Evolutionary conservation across 2,888 invertebrate species (phyloP), one percentile per base, ranked within the genome.

Genomic region (Calameuta idolon): DNA sequence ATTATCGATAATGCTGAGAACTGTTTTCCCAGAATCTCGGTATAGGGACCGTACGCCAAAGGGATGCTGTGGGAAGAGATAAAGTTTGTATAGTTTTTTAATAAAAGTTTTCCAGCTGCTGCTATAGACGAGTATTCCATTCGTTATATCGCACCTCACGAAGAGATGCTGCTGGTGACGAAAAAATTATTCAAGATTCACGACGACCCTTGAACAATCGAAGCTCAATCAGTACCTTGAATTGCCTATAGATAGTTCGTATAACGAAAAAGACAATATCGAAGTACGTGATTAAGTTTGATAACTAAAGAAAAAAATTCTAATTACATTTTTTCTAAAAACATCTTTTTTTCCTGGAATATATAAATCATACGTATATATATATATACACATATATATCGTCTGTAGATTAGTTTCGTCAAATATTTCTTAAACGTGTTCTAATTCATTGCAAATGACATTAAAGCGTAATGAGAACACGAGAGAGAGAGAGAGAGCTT

Each of bases 401-500:
- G 23, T 15, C 15, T 15, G 5, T 23, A 23, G 5, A 23, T 55
- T 9, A 55, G 15, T 55, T 23, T 55, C 15, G 9, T 9, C 2
- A 9, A 55, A 55, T 9, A 55, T 23, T 55, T 23, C 23, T 55
- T 55, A 23, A 55, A 9, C 23, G 2, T 55, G 9, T 55, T 55
- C 23, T 9, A 55, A 9, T 15, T 55, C 23, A 55, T 55, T 55
- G 5, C 23, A 55, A 55, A 23, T 55, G 9, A 55, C 55, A 23
- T 55, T 55, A 23, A 23, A 55, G 9, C 2, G 55, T 15, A 55
- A 34, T 30, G 4, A 77, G 73, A 34, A 31, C n/a, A 12, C 11
- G 40, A 55, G 34, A 34, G n/a, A 37, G 40, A 37, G 23, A 31
- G 12, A 15, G 37, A 37, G 12, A 37, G 15, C 5, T 83, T 83